Percentiles rank a stretch among this genome's conserved stretches.
Conservation (phyloP, 2,888 invertebrate species). For the Leucozona laternaria region DNA sequence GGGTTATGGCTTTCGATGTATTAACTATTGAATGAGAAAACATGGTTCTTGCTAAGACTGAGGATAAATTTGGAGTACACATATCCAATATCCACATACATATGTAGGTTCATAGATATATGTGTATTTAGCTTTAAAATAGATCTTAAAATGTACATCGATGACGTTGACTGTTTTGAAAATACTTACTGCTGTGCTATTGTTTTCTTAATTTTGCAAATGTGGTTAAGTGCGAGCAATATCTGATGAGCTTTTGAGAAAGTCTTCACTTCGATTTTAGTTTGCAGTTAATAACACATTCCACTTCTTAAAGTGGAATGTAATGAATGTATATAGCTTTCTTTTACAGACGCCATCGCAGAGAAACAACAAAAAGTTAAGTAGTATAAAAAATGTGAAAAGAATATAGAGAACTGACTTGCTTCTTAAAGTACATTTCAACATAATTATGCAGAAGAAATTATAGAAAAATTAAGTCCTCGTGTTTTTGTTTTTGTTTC, state of each 20-base stretch:
- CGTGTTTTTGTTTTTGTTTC: not conserved
- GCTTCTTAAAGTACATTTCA: not conserved
- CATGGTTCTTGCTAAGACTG: not conserved
- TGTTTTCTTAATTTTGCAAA: not conserved
- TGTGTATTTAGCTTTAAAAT: no score
- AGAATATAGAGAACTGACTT: no score
- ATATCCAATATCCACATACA: no score
- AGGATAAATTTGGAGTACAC: not conserved
- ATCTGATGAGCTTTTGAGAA: not conserved
- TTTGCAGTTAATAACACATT: not conserved
- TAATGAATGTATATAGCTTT: not conserved
- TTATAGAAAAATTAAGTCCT: not conserved
- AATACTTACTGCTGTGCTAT: not conserved
- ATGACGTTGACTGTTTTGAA: not conserved
- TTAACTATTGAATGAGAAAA: not conserved
- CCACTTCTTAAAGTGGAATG: not conserved
- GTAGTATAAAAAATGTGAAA: no score
- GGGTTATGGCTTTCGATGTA: no score
- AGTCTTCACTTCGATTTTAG: not conserved
- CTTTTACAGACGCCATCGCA: not conserved
- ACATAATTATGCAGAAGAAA: not conserved
- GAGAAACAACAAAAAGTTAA: not conserved
- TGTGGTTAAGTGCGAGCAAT: constrained; percentile 17
- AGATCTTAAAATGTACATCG: not conserved
- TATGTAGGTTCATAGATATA: not conserved